These are phyloP conservation scores for Drosophila siamana DNA, from an alignment of 2,888 invertebrate genomes.

Conservation along the genomic window DNA sequence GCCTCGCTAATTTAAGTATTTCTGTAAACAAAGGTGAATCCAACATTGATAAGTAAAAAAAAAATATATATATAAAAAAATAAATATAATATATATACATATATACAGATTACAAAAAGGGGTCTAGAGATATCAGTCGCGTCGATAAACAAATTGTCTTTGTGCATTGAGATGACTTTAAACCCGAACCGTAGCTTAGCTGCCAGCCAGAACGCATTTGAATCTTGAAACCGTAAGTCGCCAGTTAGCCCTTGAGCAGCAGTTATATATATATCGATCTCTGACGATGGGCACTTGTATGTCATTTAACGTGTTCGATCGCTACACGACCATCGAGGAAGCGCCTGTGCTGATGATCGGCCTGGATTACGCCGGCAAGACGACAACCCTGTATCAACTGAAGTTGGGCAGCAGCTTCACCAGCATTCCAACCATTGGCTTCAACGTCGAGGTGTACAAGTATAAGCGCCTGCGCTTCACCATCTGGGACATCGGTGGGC, in stretches of 20 bases:
- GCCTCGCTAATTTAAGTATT: slow-evolving; percentile 94
- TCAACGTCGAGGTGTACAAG: slow-evolving; percentile 80
- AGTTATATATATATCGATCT: too few relatives aligned
- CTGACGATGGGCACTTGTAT: slow-evolving; percentile 45
- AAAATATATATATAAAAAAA: too few relatives aligned
- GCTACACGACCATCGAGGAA: slow-evolving; percentile 66
- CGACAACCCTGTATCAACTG: slow-evolving; percentile 78
- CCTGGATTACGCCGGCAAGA: slow-evolving; percentile 82
- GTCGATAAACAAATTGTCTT: slow-evolving; percentile 40
- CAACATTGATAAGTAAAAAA: background rate
- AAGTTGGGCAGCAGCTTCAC: slow-evolving; percentile 74
- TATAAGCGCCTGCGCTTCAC: slow-evolving; percentile 81
- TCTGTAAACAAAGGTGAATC: slow-evolving; percentile 87
- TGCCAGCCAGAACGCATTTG: background rate
- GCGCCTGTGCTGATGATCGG: slow-evolving; percentile 81
- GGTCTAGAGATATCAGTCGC: too few relatives aligned
- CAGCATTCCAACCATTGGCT: slow-evolving; percentile 81
- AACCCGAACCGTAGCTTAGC: background rate
- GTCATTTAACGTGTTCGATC: slow-evolving; percentile 65
- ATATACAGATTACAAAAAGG: too few relatives aligned
- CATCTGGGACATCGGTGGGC: slow-evolving; percentile 82
- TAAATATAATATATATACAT: too few relatives aligned
- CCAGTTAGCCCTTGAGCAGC: background rate
- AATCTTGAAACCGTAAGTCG: slow-evolving; percentile 3
- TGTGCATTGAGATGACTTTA: background rate